These are phyloP conservation scores for Geodia barretti DNA, from an alignment of 37 sponge, comb jelly and placozoan species.

Conservation along the genomic window DNA sequence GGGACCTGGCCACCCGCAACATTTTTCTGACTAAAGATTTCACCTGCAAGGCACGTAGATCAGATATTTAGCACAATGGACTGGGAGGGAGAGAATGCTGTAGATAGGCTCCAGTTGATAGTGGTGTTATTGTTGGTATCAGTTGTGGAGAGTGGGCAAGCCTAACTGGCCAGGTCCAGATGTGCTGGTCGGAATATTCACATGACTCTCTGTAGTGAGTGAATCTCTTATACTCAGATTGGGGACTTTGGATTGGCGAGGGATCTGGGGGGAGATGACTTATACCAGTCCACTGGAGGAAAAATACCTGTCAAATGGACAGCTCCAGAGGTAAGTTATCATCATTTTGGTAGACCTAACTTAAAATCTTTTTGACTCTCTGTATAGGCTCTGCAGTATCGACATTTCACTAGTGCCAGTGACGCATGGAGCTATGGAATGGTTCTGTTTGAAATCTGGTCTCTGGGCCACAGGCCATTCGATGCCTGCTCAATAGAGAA, in stretches of 20 bases:
- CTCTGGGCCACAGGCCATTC: conserved; percentile 24
- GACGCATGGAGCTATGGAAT: conserved; percentile 78
- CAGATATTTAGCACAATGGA: too few species aligned
- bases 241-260: conserved; percentile 81
- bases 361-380: background rate
- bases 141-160: too few species aligned
- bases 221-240: conserved; percentile 40
- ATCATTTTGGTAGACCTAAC: background rate
- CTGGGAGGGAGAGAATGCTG: too few species aligned
- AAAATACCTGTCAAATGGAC: conserved; percentile 45
- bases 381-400: background rate
- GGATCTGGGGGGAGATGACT: conserved; percentile 36
- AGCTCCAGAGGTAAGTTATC: background rate
- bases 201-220: too few species aligned
- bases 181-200: too few species aligned
- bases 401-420: conserved; percentile 37
- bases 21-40: conserved; percentile 33
- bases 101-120: too few species aligned
- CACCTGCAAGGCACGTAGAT: conserved; percentile 26
- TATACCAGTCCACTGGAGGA: conserved; percentile 58
- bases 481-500: background rate
- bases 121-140: too few species aligned
- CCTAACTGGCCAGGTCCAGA: too few species aligned
- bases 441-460: conserved; percentile 66
- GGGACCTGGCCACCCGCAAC: conserved; percentile 65